Conservation (phyloP, 2,113 vertebrate genomes). For the Ginglymostoma cirratum region DNA sequence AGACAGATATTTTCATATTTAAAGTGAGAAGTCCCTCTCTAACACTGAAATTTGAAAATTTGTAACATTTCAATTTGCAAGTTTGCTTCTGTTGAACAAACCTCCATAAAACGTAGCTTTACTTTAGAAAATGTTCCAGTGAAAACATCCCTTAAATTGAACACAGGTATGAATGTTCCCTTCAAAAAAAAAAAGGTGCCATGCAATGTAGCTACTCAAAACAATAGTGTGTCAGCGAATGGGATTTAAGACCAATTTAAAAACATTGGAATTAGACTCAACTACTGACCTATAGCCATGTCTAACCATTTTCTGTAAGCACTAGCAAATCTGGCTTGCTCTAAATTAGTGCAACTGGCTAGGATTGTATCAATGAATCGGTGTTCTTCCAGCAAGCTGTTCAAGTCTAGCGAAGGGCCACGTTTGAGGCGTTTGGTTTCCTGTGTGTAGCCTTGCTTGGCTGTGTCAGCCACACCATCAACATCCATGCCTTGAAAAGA, state of each 20-base stretch:
- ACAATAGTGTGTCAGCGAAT: background rate
- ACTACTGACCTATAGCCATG: constrained; percentile 68
- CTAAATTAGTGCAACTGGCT: constrained; percentile 61
- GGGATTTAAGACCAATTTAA: constrained; percentile 15
- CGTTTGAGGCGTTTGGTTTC: constrained; percentile 86
- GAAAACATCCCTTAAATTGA: background rate
- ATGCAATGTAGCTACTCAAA: constrained; percentile 18
- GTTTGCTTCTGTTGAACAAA: background rate
- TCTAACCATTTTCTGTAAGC: constrained; percentile 88
- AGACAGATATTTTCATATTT: background rate
- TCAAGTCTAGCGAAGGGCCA: constrained; percentile 56
- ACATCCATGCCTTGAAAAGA: constrained; percentile 75
- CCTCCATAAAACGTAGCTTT: background rate
- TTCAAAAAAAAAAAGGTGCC: background rate
- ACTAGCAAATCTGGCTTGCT: constrained; percentile 79
- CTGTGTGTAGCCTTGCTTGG: constrained; percentile 68
- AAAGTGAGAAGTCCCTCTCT: background rate
- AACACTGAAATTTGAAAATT: background rate
- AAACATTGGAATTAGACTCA: background rate
- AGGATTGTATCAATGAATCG: constrained; percentile 69
- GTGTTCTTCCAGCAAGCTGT: constrained; percentile 66
- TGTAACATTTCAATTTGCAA: background rate
- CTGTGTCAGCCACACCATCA: constrained; percentile 64
- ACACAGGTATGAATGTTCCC: background rate
- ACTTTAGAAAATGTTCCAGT: background rate